Conservation (phyloP, 2,797 vertebrate genomes). For the Coilia nasus region DNA sequence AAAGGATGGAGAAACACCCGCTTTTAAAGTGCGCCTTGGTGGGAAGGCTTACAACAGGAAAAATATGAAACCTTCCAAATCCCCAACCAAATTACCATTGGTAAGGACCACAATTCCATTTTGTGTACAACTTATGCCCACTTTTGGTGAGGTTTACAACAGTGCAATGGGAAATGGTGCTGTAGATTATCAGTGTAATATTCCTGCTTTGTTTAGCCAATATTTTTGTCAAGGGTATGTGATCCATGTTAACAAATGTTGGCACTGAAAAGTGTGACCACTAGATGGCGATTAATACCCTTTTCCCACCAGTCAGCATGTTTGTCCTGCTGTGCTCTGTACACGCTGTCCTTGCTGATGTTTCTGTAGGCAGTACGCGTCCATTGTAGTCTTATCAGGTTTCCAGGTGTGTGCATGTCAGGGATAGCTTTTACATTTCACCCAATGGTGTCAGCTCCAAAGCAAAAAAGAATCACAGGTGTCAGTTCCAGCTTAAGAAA, state of each 20-base stretch:
- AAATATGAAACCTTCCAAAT: constrained; percentile 91
- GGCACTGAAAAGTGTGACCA: not conserved
- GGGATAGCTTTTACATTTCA: not conserved
- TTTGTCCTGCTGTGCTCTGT: not conserved
- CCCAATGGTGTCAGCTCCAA: too few relatives aligned
- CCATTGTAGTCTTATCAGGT: constrained; percentile 9
- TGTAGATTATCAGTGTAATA: not conserved
- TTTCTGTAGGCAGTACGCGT: not conserved
- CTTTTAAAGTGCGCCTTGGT: constrained; percentile 93
- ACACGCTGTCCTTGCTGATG: not conserved
- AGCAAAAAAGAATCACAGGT: too few relatives aligned
- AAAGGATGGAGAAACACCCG: constrained; percentile 83
- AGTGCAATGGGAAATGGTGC: not conserved
- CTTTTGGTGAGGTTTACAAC: not conserved
- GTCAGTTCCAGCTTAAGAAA: too few relatives aligned
- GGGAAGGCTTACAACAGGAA: constrained; percentile 96
- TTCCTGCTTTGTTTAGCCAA: not conserved
- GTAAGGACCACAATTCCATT: constrained; percentile 68
- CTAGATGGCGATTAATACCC: not conserved
- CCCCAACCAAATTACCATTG: constrained; percentile 85
- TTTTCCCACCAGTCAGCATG: not conserved
- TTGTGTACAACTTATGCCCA: not conserved
- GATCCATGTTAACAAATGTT: not conserved
- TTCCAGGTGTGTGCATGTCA: not conserved
- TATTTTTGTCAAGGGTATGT: not conserved